A percentile compares a stretch with the other conserved stretches of the same genome.
Evolutionary conservation across 2,797 vertebrate species (phyloP).

Genomic region (Tinamus major): DNA sequence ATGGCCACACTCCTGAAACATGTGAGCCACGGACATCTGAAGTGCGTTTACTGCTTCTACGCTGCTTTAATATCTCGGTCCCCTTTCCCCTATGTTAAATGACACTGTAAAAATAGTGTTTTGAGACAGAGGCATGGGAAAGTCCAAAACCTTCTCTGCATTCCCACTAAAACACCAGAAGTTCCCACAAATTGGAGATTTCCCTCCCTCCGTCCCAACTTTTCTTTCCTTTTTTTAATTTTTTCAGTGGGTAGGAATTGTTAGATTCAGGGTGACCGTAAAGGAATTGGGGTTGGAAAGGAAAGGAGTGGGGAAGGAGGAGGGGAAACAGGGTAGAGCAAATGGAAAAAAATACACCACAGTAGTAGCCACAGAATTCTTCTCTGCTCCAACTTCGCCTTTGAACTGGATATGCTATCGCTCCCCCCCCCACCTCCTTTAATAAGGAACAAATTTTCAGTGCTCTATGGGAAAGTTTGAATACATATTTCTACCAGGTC

Average conservation of each 20-base stretch:
- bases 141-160: constrained; percentile 22
- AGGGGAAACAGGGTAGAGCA: background rate
- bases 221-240: background rate
- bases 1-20: background rate
- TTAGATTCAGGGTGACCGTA: background rate
- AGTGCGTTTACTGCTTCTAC: background rate
- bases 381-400: constrained; percentile 40
- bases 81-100: background rate
- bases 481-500: constrained; percentile 60
- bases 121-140: constrained; percentile 55
- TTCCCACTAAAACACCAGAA: constrained; percentile 56
- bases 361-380: constrained; percentile 57
- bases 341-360: constrained; percentile 55
- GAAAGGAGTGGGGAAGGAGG: background rate
- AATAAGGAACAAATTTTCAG: constrained; percentile 69
- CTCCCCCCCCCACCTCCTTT: background rate
- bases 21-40: background rate
- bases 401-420: background rate
- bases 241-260: background rate
- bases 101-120: constrained; percentile 68
- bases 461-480: constrained; percentile 62
- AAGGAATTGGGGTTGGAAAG: constrained; percentile 21
- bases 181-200: constrained; percentile 74
- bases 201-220: constrained; percentile 12
- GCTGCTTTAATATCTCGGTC: background rate